Evolutionary conservation across 2,113 vertebrate species (phyloP).

Genomic region (Pygoscelis antarcticus): DNA sequence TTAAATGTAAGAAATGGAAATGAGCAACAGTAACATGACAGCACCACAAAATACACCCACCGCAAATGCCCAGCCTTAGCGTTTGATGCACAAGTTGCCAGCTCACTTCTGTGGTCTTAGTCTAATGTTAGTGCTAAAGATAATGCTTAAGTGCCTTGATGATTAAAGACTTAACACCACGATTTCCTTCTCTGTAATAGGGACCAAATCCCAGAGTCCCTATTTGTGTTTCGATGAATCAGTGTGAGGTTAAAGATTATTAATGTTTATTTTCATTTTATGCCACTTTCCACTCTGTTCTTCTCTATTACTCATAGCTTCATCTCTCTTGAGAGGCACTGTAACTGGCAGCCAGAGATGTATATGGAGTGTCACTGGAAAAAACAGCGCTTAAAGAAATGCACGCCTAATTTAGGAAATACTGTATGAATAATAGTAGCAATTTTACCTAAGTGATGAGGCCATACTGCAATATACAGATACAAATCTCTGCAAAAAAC

Average conservation of each 20-base stretch:
- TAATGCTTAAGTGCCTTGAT: neutral
- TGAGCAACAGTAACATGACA: neutral
- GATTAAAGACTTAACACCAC: neutral
- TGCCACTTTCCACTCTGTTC: neutral
- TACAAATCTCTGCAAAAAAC: neutral
- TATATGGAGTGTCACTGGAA: neutral
- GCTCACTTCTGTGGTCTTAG: neutral
- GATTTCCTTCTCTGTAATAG: neutral
- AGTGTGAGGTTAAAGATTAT: neutral
- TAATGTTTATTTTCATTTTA: conserved; percentile 23
- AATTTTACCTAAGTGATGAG: neutral
- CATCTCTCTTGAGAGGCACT: neutral
- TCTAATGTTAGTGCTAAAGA: neutral
- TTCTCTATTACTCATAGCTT: neutral
- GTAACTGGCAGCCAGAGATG: neutral
- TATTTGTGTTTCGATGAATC: neutral
- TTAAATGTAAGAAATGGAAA: neutral
- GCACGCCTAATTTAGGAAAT: neutral
- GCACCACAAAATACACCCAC: too few species aligned
- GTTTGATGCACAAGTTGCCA: neutral
- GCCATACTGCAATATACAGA: neutral
- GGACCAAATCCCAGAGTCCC: neutral
- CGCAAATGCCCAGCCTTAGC: neutral
- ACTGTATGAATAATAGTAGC: neutral
- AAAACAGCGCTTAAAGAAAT: neutral